phyloP scores from a whole-genome alignment of 2,888 invertebrate species.

The Aporophyla lueneburgensis region DNA sequence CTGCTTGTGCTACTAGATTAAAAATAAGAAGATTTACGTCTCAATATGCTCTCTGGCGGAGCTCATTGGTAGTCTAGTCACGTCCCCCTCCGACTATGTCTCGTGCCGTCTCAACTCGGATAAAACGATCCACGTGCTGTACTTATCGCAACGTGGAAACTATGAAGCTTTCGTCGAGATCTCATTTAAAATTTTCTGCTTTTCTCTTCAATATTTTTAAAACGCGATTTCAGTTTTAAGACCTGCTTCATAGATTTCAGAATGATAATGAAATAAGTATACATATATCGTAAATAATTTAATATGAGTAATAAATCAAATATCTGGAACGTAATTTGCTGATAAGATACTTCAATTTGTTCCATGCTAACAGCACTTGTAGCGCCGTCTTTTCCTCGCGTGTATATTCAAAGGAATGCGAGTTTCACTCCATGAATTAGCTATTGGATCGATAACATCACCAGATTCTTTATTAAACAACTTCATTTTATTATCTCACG shows the following conservation, averaged over 20 bases:
- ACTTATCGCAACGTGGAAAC: constrained; percentile 68
- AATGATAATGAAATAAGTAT: constrained; percentile 23
- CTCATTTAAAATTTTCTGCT: constrained; percentile 29
- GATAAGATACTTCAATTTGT: constrained; percentile 47
- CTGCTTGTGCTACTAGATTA: constrained; percentile 57
- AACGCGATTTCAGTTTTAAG: constrained; percentile 1
- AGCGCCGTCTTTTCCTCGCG: constrained; percentile 44
- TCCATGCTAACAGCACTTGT: constrained; percentile 30
- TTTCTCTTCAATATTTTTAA: constrained; percentile 26
- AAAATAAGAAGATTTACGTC: constrained; percentile 75
- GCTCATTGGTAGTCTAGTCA: constrained; percentile 79
- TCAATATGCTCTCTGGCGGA: constrained; percentile 75
- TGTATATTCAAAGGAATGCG: constrained; percentile 51
- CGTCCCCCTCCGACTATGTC: constrained; percentile 75
- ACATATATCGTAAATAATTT: constrained; percentile 1
- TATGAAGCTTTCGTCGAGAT: constrained; percentile 50
- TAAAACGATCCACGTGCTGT: constrained; percentile 76
- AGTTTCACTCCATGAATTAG: constrained; percentile 61
- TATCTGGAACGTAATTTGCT: constrained; percentile 32
- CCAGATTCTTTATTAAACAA: constrained; percentile 38
- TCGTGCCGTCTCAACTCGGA: constrained; percentile 74
- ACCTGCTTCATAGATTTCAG: background rate
- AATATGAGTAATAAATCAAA: constrained; percentile 34
- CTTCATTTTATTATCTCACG: constrained; percentile 36
- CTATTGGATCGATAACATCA: constrained; percentile 50